Evolutionary conservation across 2,797 vertebrate genomes (phyloP), one percentile per base, ranked within the genome.

Genomic region (Nyctalus aviator): DNA sequence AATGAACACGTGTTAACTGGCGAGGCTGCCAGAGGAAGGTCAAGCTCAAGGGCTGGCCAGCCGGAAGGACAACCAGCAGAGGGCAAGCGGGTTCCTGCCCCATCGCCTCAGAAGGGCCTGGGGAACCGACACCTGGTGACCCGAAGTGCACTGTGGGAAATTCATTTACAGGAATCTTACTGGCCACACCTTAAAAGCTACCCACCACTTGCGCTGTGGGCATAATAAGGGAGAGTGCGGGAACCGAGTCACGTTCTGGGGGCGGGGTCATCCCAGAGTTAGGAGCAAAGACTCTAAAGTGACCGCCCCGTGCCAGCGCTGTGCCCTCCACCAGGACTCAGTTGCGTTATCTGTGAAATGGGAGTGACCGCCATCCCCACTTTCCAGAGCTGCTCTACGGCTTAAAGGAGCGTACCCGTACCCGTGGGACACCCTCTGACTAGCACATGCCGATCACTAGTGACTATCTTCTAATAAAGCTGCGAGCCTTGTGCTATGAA

Each of bases 401-500:
- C 23, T 85, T 32, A 41, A 66, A 62, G 41, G 37, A 66, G 35
- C 46, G 69, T 41, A 5, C 41, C 41, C 41, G 37, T 25, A 62
- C 21, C 27, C 37, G 77, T 4, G 72, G 37, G 32, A 20, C 11
- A 27, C 71, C 17, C 6, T 91, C 79, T 69, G 20, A 75, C 41
- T 6, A 46, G 50, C 44, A n/a, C 20, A 20, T 77, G 68, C 20
- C 5, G 41, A 64, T 27, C 50, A 15, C 15, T 8, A 25, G 17
- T 10, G 12, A 48, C 27, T 68, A 17, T 66, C 68, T 86, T 85
- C 64, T 30, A 72, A 83, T 37, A 84, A 95, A n/a, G 35, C 75
- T 44, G 37, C 79, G 59, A 89, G 32, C 96, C 95, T 37, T 81
- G 20, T 71, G 83, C 50, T 66, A 30, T 14, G 72, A 82, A 82